Conservation (phyloP, 2,888 invertebrate species). For the Drosophila seclusa region DNA sequence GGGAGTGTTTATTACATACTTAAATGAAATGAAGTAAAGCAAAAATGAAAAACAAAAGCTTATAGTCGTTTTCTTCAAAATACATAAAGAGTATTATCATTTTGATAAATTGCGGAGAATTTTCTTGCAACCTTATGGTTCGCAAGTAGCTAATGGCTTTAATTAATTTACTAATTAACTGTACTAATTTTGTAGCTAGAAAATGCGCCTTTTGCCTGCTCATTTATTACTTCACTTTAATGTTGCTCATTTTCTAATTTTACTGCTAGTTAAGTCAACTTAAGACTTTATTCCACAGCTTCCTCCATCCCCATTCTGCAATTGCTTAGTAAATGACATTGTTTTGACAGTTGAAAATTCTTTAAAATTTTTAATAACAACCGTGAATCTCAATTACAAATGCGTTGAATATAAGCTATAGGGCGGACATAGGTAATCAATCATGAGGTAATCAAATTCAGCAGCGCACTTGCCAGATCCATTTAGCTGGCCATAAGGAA, state of each 20-base stretch:
- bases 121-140: neutral
- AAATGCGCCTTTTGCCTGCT: neutral
- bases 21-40: neutral
- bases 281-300: neutral
- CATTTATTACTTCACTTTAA: slow-evolving; percentile 41
- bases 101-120: neutral
- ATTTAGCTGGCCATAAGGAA: neutral
- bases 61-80: neutral
- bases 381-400: slow-evolving; percentile 32
- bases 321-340: slow-evolving; percentile 37
- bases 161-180: slow-evolving; percentile 3
- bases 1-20: slow-evolving; percentile 7
- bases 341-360: slow-evolving; percentile 45
- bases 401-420: neutral
- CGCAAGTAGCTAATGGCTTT: neutral
- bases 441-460: slow-evolving; percentile 32
- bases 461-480: neutral
- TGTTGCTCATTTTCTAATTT: slow-evolving; percentile 24
- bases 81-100: neutral
- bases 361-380: slow-evolving; percentile 6
- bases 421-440: neutral
- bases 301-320: neutral
- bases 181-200: neutral
- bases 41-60: slow-evolving; percentile 11
- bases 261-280: slow-evolving; percentile 4